Percentiles rank a stretch among this genome's conserved stretches.
These are phyloP conservation scores for Zonitis immaculata DNA, from an alignment of 2,888 invertebrate genomes.

Conservation along the genomic window DNA sequence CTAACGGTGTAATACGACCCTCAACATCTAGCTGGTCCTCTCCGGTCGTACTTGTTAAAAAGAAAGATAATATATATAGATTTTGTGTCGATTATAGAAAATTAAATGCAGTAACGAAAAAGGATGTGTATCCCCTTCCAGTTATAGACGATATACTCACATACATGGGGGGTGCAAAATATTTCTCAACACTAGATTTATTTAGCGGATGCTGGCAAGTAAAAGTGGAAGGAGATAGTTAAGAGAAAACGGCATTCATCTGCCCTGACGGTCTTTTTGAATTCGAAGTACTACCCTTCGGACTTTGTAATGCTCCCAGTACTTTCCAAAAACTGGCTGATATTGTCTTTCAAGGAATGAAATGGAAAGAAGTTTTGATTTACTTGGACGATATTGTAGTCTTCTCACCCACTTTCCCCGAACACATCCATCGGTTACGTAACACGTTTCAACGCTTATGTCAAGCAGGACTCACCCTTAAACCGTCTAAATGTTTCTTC, in stretches of 20 bases:
- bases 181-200: conserved; percentile 24
- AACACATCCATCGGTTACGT: too few relatives aligned
- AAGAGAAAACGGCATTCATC: conserved; percentile 23
- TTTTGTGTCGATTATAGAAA: conserved; percentile 18
- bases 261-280: conserved; percentile 23
- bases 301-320: conserved; percentile 24
- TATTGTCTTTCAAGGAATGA: conserved; percentile 18
- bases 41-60: background rate
- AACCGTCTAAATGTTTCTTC: too few relatives aligned
- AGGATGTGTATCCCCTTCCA: conserved; percentile 23
- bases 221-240: conserved; percentile 11
- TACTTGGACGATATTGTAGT: too few relatives aligned
- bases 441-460: too few relatives aligned
- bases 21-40: background rate
- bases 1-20: background rate
- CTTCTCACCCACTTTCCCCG: too few relatives aligned
- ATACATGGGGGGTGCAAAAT: conserved; percentile 18
- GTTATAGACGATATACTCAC: conserved; percentile 25
- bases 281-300: conserved; percentile 26
- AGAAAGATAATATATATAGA: background rate
- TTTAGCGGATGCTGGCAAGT: conserved; percentile 26
- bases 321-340: conserved; percentile 24
- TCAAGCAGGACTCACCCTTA: too few relatives aligned
- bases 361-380: too few relatives aligned
- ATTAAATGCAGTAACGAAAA: conserved; percentile 21